These are phyloP conservation scores for Poeciliopsis presidionis DNA, from an alignment of 2,797 vertebrate species.

Conservation along the genomic window DNA sequence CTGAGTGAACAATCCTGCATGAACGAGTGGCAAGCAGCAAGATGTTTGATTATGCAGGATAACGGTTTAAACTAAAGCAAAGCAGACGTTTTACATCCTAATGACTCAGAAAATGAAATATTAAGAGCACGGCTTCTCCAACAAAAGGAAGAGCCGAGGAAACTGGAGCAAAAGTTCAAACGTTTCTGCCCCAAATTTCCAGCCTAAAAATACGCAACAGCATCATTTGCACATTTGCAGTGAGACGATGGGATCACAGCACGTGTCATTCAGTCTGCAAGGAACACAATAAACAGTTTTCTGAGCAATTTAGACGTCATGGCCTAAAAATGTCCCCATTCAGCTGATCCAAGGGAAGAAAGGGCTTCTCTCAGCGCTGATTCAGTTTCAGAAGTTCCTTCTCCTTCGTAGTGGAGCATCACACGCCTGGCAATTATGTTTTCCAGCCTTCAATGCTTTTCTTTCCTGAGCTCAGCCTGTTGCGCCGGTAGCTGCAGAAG, in stretches of 20 bases:
- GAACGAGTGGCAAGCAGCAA: slow-evolving; percentile 18
- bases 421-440: slow-evolving; percentile 36
- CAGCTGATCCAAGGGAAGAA: slow-evolving; percentile 51
- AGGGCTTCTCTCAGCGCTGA: slow-evolving; percentile 50
- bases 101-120: slow-evolving; percentile 47
- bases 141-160: slow-evolving; percentile 19
- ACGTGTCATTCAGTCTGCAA: slow-evolving; percentile 38
- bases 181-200: slow-evolving; percentile 43
- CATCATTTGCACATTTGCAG: slow-evolving; percentile 15
- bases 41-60: slow-evolving; percentile 42
- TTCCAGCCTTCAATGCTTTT: slow-evolving; percentile 31
- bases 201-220: slow-evolving; percentile 35
- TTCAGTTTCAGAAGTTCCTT: slow-evolving; percentile 19
- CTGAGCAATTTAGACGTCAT: slow-evolving; percentile 30
- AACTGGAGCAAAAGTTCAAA: slow-evolving; percentile 49
- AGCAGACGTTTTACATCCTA: slow-evolving; percentile 39
- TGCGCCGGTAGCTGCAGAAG: slow-evolving; percentile 50
- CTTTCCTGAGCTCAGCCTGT: slow-evolving; percentile 43
- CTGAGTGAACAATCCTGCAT: slow-evolving; percentile 22
- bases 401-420: slow-evolving; percentile 19
- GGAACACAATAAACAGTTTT: slow-evolving; percentile 24
- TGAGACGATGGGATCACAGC: slow-evolving; percentile 24
- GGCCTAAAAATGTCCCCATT: slow-evolving; percentile 57
- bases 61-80: slow-evolving; percentile 32
- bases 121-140: slow-evolving; percentile 30